phyloP scores from a whole-genome alignment of 1,140 invertebrate genomes.

The Scylla paramamosain region DNA sequence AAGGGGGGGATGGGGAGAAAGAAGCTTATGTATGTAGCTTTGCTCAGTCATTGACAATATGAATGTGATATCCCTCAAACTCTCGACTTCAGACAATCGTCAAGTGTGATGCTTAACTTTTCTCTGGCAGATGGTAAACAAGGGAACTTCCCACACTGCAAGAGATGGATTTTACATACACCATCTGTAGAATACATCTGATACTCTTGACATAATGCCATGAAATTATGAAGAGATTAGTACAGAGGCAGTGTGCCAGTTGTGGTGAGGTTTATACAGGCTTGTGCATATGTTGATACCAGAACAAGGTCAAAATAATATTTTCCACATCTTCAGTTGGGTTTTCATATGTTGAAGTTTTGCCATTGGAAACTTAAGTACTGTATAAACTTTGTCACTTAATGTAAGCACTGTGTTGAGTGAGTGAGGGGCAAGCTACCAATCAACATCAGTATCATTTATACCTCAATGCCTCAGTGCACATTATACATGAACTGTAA shows the following conservation, averaged over 20 bases:
- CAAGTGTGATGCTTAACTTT: background rate
- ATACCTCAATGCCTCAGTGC: background rate
- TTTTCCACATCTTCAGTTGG: background rate
- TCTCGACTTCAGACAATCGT: background rate
- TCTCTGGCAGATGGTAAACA: background rate
- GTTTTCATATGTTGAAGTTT: no score
- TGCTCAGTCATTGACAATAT: conserved; percentile 3
- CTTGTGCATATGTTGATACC: background rate
- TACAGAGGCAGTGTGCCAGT: background rate
- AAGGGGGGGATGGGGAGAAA: no score
- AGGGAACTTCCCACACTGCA: background rate
- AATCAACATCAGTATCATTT: background rate
- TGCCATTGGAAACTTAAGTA: background rate
- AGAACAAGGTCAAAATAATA: background rate
- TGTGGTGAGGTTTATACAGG: background rate
- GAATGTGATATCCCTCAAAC: background rate
- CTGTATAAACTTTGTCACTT: background rate
- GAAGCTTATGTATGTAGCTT: background rate
- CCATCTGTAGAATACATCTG: background rate
- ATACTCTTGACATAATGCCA: background rate
- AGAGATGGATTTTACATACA: background rate
- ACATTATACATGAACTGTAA: no score
- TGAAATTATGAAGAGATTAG: background rate
- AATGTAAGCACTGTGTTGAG: background rate
- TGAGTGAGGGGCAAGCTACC: background rate